A percentile compares a stretch with the other conserved stretches of the same genome.
These are phyloP conservation scores for Epirrhoe alternata DNA, from an alignment of 2,888 invertebrate genomes.

Conservation along the genomic window DNA sequence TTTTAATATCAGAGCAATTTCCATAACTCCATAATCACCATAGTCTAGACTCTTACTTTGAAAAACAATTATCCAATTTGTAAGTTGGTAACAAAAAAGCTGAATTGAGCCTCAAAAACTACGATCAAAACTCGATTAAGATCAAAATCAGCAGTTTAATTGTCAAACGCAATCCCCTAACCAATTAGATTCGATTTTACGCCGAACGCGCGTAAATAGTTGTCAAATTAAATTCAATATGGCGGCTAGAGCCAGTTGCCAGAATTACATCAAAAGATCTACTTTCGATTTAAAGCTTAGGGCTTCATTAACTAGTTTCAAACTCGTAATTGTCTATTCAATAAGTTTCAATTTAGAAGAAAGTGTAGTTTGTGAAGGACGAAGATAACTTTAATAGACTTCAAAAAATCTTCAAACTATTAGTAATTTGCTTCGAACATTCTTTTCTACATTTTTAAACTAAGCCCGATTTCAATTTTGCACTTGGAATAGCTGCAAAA, in stretches of 20 bases:
- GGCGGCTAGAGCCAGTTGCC: slow-evolving; percentile 10
- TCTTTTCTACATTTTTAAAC: not conserved
- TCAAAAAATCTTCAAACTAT: not conserved
- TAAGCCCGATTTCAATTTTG: not conserved
- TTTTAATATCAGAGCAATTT: not conserved
- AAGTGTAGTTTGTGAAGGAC: not conserved
- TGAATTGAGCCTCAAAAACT: slow-evolving; percentile 15
- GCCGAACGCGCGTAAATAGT: slow-evolving; percentile 31
- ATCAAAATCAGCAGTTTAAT: slow-evolving; percentile 26
- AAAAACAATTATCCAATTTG: slow-evolving; percentile 8
- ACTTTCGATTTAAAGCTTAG: slow-evolving; percentile 14
- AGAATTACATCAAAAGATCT: slow-evolving; percentile 22
- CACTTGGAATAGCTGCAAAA: not conserved
- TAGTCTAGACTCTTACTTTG: slow-evolving; percentile 8
- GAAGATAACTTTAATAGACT: not conserved
- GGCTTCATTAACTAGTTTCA: slow-evolving; percentile 14
- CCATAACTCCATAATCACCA: not conserved
- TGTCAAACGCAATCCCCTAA: slow-evolving; percentile 26
- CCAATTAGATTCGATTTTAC: slow-evolving; percentile 36
- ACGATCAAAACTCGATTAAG: slow-evolving; percentile 18
- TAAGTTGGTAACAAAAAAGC: slow-evolving; percentile 8
- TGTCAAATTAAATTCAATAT: slow-evolving; percentile 31
- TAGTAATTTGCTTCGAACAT: too few species aligned
- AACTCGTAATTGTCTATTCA: slow-evolving; percentile 6
- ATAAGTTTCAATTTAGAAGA: not conserved